Evolutionary conservation across 2,113 vertebrate genomes (phyloP).

Genomic region (Oenanthe oenanthe): DNA sequence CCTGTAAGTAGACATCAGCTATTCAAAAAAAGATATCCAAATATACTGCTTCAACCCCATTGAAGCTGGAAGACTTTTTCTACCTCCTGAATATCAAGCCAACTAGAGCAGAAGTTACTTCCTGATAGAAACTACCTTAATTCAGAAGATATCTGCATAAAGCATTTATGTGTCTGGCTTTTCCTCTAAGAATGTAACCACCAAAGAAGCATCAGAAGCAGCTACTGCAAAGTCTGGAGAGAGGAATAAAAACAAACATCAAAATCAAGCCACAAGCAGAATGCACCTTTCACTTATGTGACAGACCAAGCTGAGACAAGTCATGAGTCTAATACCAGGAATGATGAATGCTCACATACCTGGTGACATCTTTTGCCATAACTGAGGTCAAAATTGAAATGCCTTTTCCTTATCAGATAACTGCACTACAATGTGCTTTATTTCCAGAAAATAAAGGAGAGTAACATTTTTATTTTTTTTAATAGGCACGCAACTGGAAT

Average conservation of each 20-base stretch:
- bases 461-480: neutral
- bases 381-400: neutral
- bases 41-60: neutral
- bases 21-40: neutral
- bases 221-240: neutral
- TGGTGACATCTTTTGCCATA: neutral
- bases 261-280: neutral
- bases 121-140: neutral
- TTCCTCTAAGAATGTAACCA: neutral
- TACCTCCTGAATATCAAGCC: neutral
- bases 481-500: neutral
- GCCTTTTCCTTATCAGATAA: neutral
- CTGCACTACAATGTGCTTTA: neutral
- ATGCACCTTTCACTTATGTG: neutral
- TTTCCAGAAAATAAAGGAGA: neutral
- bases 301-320: neutral
- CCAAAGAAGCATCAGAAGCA: neutral
- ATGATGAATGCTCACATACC: neutral
- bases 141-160: neutral
- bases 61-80: neutral
- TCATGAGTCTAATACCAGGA: neutral
- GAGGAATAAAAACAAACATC: neutral
- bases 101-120: neutral
- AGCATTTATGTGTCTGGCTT: neutral
- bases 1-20: neutral